These are phyloP conservation scores for Brachionichthys hirsutus DNA, from an alignment of 2,113 vertebrate genomes.

Conservation along the genomic window DNA sequence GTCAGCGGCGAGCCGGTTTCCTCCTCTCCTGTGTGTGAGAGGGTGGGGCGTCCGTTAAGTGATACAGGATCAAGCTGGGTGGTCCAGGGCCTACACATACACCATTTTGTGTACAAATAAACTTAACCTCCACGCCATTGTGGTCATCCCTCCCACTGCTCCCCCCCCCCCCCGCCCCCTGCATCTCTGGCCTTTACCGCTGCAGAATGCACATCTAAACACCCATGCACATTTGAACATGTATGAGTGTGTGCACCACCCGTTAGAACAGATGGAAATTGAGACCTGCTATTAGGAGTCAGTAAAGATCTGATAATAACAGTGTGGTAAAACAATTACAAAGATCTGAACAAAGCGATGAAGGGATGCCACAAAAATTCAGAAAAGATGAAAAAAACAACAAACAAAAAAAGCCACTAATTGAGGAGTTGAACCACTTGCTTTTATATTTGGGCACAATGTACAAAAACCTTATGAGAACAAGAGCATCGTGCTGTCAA, in stretches of 20 bases:
- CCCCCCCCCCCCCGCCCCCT: slow-evolving; percentile 42
- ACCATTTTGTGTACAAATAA: slow-evolving; percentile 84
- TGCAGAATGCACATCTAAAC: slow-evolving; percentile 49
- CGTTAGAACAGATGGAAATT: slow-evolving; percentile 15
- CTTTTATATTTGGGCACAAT: slow-evolving; percentile 75
- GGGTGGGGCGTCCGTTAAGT: slow-evolving; percentile 68
- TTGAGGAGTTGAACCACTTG: slow-evolving; percentile 55
- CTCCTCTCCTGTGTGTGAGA: slow-evolving; percentile 51
- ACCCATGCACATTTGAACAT: slow-evolving; percentile 35
- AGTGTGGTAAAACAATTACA: slow-evolving; percentile 27
- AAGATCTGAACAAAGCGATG: slow-evolving; percentile 6
- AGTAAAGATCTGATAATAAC: slow-evolving; percentile 32
- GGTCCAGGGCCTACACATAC: slow-evolving; percentile 72
- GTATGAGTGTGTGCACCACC: slow-evolving; percentile 34
- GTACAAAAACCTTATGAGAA: slow-evolving; percentile 50
- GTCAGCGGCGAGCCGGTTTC: slow-evolving; percentile 49
- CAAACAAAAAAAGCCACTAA: not conserved
- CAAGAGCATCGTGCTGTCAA: not conserved
- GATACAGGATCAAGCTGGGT: slow-evolving; percentile 79
- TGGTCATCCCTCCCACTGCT: slow-evolving; percentile 70
- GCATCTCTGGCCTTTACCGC: slow-evolving; percentile 61
- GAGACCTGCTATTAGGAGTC: slow-evolving; percentile 37
- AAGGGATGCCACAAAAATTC: not conserved
- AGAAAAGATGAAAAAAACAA: not conserved
- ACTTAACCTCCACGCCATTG: slow-evolving; percentile 75